Conservation (phyloP, 2,113 vertebrate species). For the Phalacrocorax aristotelis region DNA sequence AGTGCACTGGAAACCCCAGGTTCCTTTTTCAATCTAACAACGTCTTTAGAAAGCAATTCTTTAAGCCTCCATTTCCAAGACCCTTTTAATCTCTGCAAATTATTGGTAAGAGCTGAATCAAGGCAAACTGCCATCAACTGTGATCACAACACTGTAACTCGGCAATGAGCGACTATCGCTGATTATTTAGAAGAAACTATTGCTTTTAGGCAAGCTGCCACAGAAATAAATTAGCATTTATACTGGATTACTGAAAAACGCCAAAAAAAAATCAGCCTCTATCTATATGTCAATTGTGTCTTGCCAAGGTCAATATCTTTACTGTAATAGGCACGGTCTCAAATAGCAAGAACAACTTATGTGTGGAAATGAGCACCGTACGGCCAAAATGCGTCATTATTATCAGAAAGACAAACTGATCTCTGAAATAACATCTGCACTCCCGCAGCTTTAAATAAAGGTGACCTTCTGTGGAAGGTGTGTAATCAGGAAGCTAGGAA, state of each 20-base stretch:
- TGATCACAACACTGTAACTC: background rate
- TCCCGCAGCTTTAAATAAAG: background rate
- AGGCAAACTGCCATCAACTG: constrained; percentile 28
- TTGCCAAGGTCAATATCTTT: background rate
- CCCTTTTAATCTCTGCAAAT: constrained; percentile 71
- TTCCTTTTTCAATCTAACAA: constrained; percentile 13
- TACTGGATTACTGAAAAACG: background rate
- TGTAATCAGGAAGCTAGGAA: background rate
- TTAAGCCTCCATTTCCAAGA: constrained; percentile 10
- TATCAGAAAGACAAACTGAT: background rate
- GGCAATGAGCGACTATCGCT: background rate
- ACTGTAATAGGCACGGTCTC: background rate
- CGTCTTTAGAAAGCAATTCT: constrained; percentile 60
- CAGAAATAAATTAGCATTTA: constrained; percentile 34
- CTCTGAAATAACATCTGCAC: background rate
- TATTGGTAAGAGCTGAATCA: constrained; percentile 7
- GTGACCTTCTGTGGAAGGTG: background rate
- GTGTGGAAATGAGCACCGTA: background rate
- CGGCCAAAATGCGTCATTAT: background rate
- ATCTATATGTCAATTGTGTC: constrained; percentile 32
- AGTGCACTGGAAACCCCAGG: constrained; percentile 19
- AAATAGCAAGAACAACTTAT: background rate
- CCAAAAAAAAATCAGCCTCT: background rate
- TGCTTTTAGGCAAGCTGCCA: constrained; percentile 6
- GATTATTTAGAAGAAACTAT: constrained; percentile 30